Evolutionary conservation across 1,140 invertebrate species (phyloP).

Genomic region (Babylonia areolata): DNA sequence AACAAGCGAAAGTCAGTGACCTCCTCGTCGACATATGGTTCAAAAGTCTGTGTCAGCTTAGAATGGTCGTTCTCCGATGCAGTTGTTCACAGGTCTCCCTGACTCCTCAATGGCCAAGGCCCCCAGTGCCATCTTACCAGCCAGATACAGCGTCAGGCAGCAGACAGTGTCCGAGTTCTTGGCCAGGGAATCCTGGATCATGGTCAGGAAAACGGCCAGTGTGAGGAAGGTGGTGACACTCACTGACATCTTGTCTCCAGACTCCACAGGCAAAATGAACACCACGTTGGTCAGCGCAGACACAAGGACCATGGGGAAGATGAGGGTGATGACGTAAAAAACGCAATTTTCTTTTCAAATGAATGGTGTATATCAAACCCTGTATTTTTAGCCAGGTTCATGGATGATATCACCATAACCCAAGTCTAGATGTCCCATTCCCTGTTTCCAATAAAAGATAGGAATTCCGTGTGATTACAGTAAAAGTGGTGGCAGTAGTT

Average conservation of each 20-base stretch:
- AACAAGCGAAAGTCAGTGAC: neutral
- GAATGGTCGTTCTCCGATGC: neutral
- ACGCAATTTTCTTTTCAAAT: slow-evolving; percentile 29
- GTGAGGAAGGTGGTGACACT: slow-evolving; percentile 47
- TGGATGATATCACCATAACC: no score
- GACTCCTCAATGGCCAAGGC: neutral
- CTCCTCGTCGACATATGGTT: neutral
- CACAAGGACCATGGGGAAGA: slow-evolving; percentile 42
- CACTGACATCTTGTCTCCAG: slow-evolving; percentile 46
- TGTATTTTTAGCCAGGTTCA: neutral
- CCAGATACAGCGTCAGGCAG: slow-evolving; percentile 12
- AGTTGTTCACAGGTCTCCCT: neutral
- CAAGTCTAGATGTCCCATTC: slow-evolving; percentile 14
- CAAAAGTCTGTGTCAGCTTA: neutral
- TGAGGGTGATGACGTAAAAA: slow-evolving; percentile 35
- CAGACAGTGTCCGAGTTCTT: slow-evolving; percentile 19
- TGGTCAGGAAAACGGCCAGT: neutral
- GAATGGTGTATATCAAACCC: slow-evolving; percentile 22
- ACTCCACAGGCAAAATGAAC: slow-evolving; percentile 45
- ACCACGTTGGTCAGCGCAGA: slow-evolving; percentile 44
- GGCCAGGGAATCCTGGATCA: slow-evolving; percentile 10
- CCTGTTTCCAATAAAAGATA: neutral
- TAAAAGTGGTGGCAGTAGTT: neutral
- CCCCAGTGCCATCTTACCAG: neutral
- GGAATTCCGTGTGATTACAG: neutral